Base-by-base conservation (phyloP, 2,113 vertebrate species). In the Oxyura jamaicensis region DNA sequence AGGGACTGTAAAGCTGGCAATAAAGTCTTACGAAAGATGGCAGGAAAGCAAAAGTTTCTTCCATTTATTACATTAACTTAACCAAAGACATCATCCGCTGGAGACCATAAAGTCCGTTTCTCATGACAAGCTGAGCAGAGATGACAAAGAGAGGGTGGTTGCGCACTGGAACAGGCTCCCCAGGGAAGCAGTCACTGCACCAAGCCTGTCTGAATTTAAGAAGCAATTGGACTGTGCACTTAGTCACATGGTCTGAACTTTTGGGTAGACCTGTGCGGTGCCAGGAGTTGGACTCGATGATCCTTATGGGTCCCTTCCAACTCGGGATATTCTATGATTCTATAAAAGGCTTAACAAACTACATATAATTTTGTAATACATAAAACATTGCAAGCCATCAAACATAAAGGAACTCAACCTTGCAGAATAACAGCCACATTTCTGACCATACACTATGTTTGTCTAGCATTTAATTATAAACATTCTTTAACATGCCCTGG, bases 31-130 rank as follows among this genome's bases (percentile, higher is more conserved):
- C 63, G 48, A 91, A 68, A 88, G 56, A 65, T 91, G 86, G 74
- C 62, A 94, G 86, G 42, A 85, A 81, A 86, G 65, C 66, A 41
- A 59, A 67, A 75, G 56, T 86, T 88, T 78, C 52, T 50, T 60
- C 84, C 75, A 58, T 53, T 84, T 93, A 69, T 56, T 94, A 44
- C 66, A 84, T 91, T 75, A 88, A 58, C 83, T 95, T 82, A 88
- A 85, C 26, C 14, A 6, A 72, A 95, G 85, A 69, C 4, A 7
- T 55, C 39, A 31, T 35, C 6, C 53, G 33, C 58, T 28, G 18
- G 83, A 91, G 83, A 90, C 65, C 29, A 69, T 50, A 13, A 87
- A 91, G 68, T 25, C 80, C 25, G 29, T 22, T 42, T 29, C 55
- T 79, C 52, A 35, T 48, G 75, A 83, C 60, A 85, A 69, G 21